Conservation (phyloP, 2,888 invertebrate species). For the Cloeon dipterum region DNA sequence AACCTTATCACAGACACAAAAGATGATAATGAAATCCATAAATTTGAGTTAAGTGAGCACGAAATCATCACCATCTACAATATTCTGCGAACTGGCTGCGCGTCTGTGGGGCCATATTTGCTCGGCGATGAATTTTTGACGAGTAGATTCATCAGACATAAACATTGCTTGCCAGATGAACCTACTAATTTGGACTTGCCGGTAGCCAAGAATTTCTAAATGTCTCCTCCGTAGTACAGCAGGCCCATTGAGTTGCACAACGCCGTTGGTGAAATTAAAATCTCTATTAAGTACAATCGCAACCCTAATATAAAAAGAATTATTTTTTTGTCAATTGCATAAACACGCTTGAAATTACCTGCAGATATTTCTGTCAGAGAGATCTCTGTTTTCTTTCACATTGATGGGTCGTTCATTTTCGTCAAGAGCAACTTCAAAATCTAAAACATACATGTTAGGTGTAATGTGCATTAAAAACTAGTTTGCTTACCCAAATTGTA, state of each 20-base stretch:
- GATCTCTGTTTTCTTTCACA: neutral
- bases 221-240: constrained; percentile 28
- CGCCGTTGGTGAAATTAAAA: constrained; percentile 23
- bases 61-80: too few species aligned
- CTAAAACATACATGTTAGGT: constrained; percentile 5
- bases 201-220: constrained; percentile 37
- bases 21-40: too few species aligned
- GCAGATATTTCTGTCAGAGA: constrained; percentile 4
- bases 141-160: neutral
- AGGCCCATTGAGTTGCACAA: constrained; percentile 22
- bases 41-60: too few species aligned
- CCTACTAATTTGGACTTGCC: constrained; percentile 22
- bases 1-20: too few species aligned
- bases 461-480: neutral
- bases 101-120: neutral
- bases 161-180: neutral
- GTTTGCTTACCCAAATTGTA: constrained; percentile 20
- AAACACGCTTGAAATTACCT: too few species aligned
- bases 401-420: constrained; percentile 3
- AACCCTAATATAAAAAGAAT: constrained; percentile 16
- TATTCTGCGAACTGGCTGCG: too few species aligned
- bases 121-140: neutral
- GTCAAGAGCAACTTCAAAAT: constrained; percentile 12
- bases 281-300: constrained; percentile 23
- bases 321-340: too few species aligned